A percentile compares a stretch with the other conserved stretches of the same genome.
These are phyloP conservation scores for Adoxophyes honmai DNA, from an alignment of 1,140 invertebrate genomes.

Conservation along the genomic window DNA sequence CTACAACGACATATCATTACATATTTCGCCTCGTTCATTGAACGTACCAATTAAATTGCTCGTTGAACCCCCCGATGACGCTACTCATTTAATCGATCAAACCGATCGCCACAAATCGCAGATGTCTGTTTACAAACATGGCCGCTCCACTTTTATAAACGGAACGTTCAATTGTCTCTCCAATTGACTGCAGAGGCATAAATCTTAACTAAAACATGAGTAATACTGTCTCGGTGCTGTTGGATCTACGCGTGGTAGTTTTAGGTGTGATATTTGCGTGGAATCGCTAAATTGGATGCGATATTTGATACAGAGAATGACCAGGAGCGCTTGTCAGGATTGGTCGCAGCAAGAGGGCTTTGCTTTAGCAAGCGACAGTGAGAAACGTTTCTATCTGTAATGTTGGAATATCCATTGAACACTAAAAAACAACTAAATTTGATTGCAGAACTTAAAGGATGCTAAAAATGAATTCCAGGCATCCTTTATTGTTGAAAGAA, in stretches of 20 bases:
- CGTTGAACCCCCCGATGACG: too few species aligned
- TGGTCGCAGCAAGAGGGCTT: not conserved
- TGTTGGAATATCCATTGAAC: too few species aligned
- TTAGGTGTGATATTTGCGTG: constrained; percentile 25
- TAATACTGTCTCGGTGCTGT: constrained; percentile 56
- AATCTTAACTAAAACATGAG: constrained; percentile 63
- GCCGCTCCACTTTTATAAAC: constrained; percentile 60
- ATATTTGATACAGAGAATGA: not conserved
- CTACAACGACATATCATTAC: too few species aligned
- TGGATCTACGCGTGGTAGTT: constrained; percentile 19
- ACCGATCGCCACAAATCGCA: constrained; percentile 26
- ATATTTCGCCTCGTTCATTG: too few species aligned
- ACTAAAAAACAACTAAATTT: too few species aligned
- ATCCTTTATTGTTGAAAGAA: too few species aligned
- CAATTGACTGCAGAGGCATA: constrained; percentile 48
- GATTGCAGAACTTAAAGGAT: too few species aligned
- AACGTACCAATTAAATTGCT: too few species aligned
- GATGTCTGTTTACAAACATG: constrained; percentile 50
- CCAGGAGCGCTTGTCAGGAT: not conserved
- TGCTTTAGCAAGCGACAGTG: constrained; percentile 28
- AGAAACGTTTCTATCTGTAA: too few species aligned
- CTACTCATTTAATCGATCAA: constrained; percentile 5
- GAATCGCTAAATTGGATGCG: not conserved
- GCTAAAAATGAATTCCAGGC: too few species aligned
- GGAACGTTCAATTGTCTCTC: constrained; percentile 60